Evolutionary conservation across 2,888 invertebrate genomes (phyloP).

Genomic region (Polydrusus tereticollis): DNA sequence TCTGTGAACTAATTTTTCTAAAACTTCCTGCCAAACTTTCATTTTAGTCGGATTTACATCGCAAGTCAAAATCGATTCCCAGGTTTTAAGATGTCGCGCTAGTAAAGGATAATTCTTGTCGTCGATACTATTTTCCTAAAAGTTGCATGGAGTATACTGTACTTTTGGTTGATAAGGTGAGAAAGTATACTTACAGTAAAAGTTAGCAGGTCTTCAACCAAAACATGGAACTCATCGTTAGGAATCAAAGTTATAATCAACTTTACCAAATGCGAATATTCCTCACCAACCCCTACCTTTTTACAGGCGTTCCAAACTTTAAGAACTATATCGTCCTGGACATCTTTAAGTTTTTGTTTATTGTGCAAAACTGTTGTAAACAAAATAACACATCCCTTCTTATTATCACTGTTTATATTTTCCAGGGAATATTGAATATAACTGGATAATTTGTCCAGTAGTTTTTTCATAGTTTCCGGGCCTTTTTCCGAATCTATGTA

Average conservation of each 20-base stretch:
- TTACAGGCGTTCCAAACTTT: slow-evolving; percentile 57
- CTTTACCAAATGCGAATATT: slow-evolving; percentile 59
- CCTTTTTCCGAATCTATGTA: slow-evolving; percentile 51
- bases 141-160: no score
- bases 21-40: slow-evolving; percentile 55
- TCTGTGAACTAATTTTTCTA: slow-evolving; percentile 58
- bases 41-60: slow-evolving; percentile 61
- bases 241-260: slow-evolving; percentile 60
- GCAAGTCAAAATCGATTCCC: slow-evolving; percentile 59
- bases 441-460: slow-evolving; percentile 50
- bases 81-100: slow-evolving; percentile 54
- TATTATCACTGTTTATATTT: slow-evolving; percentile 47
- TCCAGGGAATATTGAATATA: slow-evolving; percentile 53
- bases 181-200: slow-evolving; percentile 9
- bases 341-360: slow-evolving; percentile 54
- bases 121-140: slow-evolving; percentile 31
- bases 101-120: slow-evolving; percentile 8
- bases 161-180: no score
- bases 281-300: slow-evolving; percentile 50
- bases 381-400: slow-evolving; percentile 55
- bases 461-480: slow-evolving; percentile 47
- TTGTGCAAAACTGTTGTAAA: slow-evolving; percentile 60
- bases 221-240: slow-evolving; percentile 58
- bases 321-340: slow-evolving; percentile 56
- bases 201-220: slow-evolving; percentile 58